A percentile compares a stretch with the other conserved stretches of the same genome.
phyloP scores from a whole-genome alignment of 2,888 invertebrate species.

The Drosophila stalkeri region DNA sequence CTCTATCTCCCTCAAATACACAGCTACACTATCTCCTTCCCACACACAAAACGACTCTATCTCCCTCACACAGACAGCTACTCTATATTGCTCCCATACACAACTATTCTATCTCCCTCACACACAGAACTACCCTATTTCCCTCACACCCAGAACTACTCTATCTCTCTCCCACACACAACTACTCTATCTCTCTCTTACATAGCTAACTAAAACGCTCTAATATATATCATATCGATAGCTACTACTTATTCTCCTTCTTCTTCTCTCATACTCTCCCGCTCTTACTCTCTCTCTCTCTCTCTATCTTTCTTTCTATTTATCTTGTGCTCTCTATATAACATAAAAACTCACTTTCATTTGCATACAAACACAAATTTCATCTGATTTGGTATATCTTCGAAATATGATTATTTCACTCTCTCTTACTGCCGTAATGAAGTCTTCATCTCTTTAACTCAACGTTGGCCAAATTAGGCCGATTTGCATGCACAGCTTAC shows the following conservation, averaged over 20 bases:
- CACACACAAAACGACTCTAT: background rate
- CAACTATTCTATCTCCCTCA: background rate
- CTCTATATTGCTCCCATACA: no score
- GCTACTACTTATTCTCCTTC: background rate
- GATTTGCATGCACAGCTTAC: conserved; percentile 66
- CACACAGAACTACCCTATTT: background rate
- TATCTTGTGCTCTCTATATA: background rate
- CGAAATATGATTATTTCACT: background rate
- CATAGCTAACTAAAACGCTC: background rate
- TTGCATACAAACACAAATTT: background rate
- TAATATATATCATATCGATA: background rate
- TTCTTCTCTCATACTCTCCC: no score
- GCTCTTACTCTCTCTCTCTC: background rate
- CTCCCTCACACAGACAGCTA: background rate
- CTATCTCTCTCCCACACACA: background rate
- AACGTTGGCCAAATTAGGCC: background rate
- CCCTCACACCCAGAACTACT: background rate
- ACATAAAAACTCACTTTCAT: background rate
- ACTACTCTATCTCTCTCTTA: background rate
- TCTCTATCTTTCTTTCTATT: background rate
- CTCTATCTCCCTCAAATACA: background rate
- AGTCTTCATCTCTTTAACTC: background rate
- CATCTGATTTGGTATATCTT: background rate
- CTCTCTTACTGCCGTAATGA: background rate
- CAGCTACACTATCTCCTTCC: background rate